Base-by-base conservation (phyloP, 1,140 invertebrate species). In the Drosophila erecta region DNA sequence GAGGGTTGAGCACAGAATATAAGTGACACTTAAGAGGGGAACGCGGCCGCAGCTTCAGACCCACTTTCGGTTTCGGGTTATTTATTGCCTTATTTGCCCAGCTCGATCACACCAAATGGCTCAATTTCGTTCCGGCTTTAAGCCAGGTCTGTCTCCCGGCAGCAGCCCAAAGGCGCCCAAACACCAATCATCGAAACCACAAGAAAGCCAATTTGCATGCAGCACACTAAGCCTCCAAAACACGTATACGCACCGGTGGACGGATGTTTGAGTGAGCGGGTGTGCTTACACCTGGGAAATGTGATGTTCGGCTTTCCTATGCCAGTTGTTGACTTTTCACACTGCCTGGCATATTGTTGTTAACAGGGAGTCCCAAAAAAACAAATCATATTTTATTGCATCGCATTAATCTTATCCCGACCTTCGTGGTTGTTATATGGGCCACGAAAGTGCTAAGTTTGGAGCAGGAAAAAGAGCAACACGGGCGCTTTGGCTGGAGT, bases 331-430 rank as follows among this genome's bases (percentile, higher is more conserved):
- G 83, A 87, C 83, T 86, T 79, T 83, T 72, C 75, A 72, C 83
- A 66, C 80, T 44, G 57, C 49, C 49, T 22, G 76, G 54, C 46
- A 66, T 43, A 70, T 62, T 69, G 77, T 64, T 54, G 78, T 64
- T 54, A 64, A 65, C 59, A 79, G 66, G 50, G 61, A 54, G 46
- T 41, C 44, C 58, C 50, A 35, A 58, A 55, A 55, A 81, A 87
- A 87, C 83, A 87, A 86, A 86, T 86, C 83, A 86, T 83, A 79
- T 87, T 87, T 87, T 86, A 86, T 86, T 86, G 85, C 67, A 83
- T 76, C 79, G 66, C 83, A 86, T 86, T 86, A 86, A 86, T 86
- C 83, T 87, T 89, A 73, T 59, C 75, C 66, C 37, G 15, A 38
- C 74, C 22, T 35, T 30, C 24, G 49, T 22, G 53, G 30, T 46